A percentile compares a stretch with the other conserved stretches of the same genome.
These are phyloP conservation scores for Linnaemya vulpina DNA, from an alignment of 2,888 invertebrate species.

Conservation along the genomic window DNA sequence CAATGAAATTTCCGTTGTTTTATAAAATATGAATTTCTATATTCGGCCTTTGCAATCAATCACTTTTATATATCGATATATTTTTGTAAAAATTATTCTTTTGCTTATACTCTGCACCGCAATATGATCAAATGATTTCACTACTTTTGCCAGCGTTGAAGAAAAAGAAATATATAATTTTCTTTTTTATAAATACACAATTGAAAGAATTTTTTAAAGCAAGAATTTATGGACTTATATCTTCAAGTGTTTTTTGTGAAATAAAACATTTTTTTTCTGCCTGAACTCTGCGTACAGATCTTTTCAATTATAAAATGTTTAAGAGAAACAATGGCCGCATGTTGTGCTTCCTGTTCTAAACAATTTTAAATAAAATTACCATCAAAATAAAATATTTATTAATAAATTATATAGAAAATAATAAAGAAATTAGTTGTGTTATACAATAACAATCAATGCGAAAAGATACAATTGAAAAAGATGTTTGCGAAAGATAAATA, in stretches of 20 bases:
- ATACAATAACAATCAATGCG: slow-evolving; percentile 15
- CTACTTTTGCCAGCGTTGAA: not conserved
- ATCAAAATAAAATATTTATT: slow-evolving; percentile 36
- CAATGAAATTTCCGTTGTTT: not conserved
- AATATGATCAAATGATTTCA: slow-evolving; percentile 2
- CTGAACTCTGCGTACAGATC: slow-evolving; percentile 9
- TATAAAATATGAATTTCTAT: not conserved
- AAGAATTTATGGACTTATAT: slow-evolving; percentile 16
- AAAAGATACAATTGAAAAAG: not conserved
- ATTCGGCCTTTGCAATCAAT: not conserved
- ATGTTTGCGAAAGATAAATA: not conserved
- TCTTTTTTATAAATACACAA: not conserved
- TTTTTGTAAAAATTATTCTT: not conserved
- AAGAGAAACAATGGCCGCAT: slow-evolving; percentile 28
- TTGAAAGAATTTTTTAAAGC: slow-evolving; percentile 7
- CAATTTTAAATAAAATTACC: slow-evolving; percentile 18
- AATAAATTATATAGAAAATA: slow-evolving; percentile 36
- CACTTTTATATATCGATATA: not conserved
- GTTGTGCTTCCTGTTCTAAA: slow-evolving; percentile 39
- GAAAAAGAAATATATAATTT: not conserved
- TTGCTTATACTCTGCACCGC: not conserved
- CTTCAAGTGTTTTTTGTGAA: slow-evolving; percentile 35
- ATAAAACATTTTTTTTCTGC: slow-evolving; percentile 15
- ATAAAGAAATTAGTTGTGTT: slow-evolving; percentile 6
- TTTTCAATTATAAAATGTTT: slow-evolving; percentile 23